Evolutionary conservation across 2,797 vertebrate species (phyloP), one percentile per base, ranked within the genome.

Genomic region (Lepilemur ruficaudatus): DNA sequence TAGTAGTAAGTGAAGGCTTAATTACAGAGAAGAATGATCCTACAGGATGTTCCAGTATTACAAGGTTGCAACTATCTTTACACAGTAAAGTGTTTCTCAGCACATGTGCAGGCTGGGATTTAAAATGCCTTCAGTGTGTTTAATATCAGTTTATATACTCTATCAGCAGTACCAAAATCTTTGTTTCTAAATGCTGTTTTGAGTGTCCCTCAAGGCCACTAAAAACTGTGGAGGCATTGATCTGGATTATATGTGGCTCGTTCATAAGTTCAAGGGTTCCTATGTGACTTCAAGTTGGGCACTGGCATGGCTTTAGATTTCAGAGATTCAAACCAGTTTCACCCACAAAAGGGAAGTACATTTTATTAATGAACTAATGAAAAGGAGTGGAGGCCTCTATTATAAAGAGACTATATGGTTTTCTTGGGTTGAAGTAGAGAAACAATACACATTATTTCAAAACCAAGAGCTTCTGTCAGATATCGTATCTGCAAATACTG

Each of bases 361-460:
- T 65, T 83, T 91, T 76, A 94, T 88, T 83, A 76, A 86, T 79
- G 41, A 76, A 61, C 18, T 12, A 75, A 67, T 82, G 52, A 41
- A 81, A 89, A 89, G 41, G 50, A 92, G 67, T 46, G 20, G 63
- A 69, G 14, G 9, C 14, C 67, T 75, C 23, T 48, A 48, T 72
- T 79, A 79, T 22, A 57, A 76, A 91, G 20, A 78, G 25, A 59
- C 43, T 46, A 38, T 11, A 57, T 28, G 18, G 63, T 55, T 17
- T 35, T 65, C 65, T 57, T 52, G 43, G 59, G 52, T 20, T 85
- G 48, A 79, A 88, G 55, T 35, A 72, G 30, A 86, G 23, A 85
- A 72, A 92, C 17, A 82, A 78, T 25, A 85, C 18, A 86, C 75
- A 85, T 69, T 89, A 88, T 61, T 92, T 92, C 32, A 46, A 89